Evolutionary conservation across 2,113 vertebrate species (phyloP).

Genomic region (Noctilio leporinus): DNA sequence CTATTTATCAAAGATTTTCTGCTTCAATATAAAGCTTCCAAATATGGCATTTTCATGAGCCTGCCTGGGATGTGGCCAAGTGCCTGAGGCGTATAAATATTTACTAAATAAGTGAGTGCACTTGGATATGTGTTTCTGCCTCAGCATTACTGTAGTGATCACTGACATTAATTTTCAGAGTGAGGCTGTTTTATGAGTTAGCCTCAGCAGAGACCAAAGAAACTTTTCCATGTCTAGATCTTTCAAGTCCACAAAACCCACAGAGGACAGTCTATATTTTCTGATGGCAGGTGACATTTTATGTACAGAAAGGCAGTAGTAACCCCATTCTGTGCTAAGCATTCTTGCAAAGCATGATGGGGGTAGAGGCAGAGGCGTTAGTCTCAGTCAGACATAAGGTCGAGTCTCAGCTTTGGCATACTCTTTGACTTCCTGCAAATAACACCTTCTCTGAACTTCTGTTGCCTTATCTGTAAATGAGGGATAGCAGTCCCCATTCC

Average conservation of each 20-base stretch:
- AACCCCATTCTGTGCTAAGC: neutral
- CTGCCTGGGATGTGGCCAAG: neutral
- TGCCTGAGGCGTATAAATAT: conserved; percentile 3
- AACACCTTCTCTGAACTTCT: neutral
- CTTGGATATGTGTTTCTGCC: neutral
- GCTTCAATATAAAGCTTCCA: neutral
- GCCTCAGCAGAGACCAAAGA: neutral
- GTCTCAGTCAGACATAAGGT: neutral
- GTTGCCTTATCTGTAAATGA: neutral
- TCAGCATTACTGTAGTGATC: neutral
- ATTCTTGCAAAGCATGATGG: neutral
- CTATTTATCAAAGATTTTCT: neutral
- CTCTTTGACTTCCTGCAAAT: neutral
- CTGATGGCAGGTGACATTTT: neutral
- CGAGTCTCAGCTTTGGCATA: neutral
- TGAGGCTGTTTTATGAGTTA: neutral
- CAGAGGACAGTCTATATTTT: neutral
- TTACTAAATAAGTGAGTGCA: neutral
- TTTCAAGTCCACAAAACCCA: neutral
- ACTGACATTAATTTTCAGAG: neutral
- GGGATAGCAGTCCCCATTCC: neutral
- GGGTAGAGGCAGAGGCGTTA: neutral
- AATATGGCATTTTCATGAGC: neutral
- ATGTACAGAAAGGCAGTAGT: neutral
- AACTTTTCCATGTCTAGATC: neutral